A percentile compares a stretch with the other conserved stretches of the same genome.
Conservation (phyloP, 2,888 invertebrate genomes). For the Pristionchus exspectatus region DNA sequence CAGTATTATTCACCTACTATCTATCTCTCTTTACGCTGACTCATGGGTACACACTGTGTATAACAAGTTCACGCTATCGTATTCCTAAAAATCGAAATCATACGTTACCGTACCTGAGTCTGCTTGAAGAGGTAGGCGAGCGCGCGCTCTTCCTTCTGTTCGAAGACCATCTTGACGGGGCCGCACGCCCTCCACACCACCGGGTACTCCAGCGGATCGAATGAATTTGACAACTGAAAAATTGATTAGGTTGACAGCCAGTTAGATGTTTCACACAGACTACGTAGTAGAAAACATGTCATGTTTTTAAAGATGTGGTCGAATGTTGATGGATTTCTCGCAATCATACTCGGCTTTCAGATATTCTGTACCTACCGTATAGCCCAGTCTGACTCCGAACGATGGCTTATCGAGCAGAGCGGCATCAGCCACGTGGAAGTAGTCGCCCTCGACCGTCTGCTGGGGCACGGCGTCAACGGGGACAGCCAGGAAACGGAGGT, state of each 20-base stretch:
- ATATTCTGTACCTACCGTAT: neutral
- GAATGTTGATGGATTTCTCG: no score
- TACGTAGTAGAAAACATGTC: no score
- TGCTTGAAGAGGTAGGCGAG: neutral
- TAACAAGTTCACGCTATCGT: no score
- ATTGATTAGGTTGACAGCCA: no score
- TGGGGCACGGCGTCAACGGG: neutral
- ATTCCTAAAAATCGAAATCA: no score
- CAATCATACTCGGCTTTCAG: no score
- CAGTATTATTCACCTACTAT: no score
- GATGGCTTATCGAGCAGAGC: neutral
- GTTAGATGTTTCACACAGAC: no score
- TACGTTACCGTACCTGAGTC: neutral
- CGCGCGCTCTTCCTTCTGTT: neutral
- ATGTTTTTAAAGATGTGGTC: no score
- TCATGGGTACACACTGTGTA: no score
- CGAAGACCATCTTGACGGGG: neutral
- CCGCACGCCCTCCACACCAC: neutral
- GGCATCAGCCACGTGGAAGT: neutral
- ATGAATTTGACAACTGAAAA: neutral
- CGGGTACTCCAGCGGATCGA: neutral
- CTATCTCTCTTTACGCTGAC: no score
- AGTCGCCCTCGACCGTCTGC: neutral
- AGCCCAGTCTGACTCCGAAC: neutral
- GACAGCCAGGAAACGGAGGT: conserved; percentile 28